Conservation (phyloP, 2,113 vertebrate genomes). For the Falcunculus frontatus region DNA sequence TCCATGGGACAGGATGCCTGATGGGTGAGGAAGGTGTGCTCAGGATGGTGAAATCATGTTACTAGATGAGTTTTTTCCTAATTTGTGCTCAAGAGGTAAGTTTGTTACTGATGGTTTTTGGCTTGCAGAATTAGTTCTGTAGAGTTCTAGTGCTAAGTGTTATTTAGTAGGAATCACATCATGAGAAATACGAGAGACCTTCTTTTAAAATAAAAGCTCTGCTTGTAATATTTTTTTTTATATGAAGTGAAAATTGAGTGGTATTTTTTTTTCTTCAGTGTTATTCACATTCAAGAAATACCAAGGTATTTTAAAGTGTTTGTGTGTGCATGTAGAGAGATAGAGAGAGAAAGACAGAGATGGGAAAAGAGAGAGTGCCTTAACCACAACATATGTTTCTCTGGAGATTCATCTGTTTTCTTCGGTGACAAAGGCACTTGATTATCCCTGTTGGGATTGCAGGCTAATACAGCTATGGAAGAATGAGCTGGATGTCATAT, state of each 20-base stretch:
- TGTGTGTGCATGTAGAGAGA: not conserved
- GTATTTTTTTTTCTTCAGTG: not conserved
- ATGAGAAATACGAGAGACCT: not conserved
- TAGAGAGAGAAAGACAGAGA: not conserved
- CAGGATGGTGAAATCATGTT: not conserved
- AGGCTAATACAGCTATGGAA: not conserved
- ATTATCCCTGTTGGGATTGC: not conserved
- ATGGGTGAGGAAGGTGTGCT: not conserved
- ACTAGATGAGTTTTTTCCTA: not conserved
- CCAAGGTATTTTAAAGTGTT: not conserved
- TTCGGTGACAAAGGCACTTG: not conserved
- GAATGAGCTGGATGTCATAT: not conserved
- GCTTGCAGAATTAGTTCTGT: not conserved
- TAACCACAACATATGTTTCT: not conserved
- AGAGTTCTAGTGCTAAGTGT: not conserved
- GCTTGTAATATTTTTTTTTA: not conserved
- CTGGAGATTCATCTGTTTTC: constrained; percentile 6
- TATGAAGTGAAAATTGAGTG: not conserved
- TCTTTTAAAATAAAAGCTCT: not conserved
- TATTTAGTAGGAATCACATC: not conserved
- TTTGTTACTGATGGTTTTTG: not conserved
- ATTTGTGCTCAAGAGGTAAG: not conserved
- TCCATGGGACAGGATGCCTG: not conserved
- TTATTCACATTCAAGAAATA: not conserved
- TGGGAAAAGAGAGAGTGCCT: not conserved